Base-by-base conservation (phyloP, 2,888 invertebrate species). In the Apamea epomidion region DNA sequence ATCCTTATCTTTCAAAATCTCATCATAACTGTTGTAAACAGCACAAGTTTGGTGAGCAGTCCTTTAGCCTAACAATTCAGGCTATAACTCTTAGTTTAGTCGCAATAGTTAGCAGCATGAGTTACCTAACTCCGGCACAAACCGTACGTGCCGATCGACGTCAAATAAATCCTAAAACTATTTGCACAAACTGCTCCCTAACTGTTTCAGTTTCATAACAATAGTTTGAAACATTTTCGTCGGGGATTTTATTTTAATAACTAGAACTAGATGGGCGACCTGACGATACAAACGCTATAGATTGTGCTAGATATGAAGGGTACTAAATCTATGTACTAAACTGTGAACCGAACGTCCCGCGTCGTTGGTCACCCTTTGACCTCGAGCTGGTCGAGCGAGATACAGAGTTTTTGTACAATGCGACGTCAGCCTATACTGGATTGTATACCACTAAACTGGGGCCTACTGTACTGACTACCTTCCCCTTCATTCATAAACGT, bases 111-210 rank as follows among this genome's bases (percentile, higher is more conserved):
- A 32, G 5, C 32, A 45, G 18, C 67, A 42, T 12, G 32, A 62
- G 60, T 60, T 45, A 12, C 48, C 45, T 25, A 84, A 48, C 68
- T 68, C 16, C 51, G 18, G 21, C 64, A 16, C 18, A 16, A 4
- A 7, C 6, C 16, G 64, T 25, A 58, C 85, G 85, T 64, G 80
- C 80, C 80, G 54, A 67, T 18, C 16, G 85, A 58, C 80, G 45
- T 54, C 62, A 68, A 85, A 80, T 85, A 72, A 72, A 80, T 85
- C 62, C 68, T 80, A 29, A 58, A 69, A 80, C 81, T 80, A 68
- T 82, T 82, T 69, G 45, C 45, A 69, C 68, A 62, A 68, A 68
- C 67, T 62, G 48, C 29, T 70, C 60, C 62, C 29, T 32, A 21
- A 83, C 78, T 84, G 16, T 82, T 58, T 48, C 48, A 81, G 58